Evolutionary conservation across 2,113 vertebrate genomes (phyloP).

Genomic region (Helogale parvula): DNA sequence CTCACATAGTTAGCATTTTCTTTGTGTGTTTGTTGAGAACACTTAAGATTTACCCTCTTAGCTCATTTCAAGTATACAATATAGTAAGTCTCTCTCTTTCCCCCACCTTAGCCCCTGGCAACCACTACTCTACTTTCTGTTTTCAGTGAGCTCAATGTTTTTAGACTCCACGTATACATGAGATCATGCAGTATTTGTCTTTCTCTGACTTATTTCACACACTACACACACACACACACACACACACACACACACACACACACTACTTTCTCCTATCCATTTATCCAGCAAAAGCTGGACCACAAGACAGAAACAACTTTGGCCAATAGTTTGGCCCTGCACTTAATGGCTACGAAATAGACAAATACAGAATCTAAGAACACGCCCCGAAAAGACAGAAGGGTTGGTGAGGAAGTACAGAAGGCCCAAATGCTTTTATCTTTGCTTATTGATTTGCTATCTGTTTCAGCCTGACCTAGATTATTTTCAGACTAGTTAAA

Average conservation of each 20-base stretch:
- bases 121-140: not conserved
- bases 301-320: not conserved
- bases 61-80: not conserved
- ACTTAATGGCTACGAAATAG: not conserved
- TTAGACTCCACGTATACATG: not conserved
- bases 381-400: not conserved
- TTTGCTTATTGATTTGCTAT: conserved; percentile 45
- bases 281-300: not conserved
- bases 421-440: conserved; percentile 1
- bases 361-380: not conserved
- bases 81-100: not conserved
- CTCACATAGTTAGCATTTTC: not conserved
- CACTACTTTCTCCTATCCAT: not conserved
- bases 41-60: not conserved
- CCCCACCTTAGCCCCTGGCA: not conserved
- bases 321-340: not conserved
- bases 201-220: not conserved
- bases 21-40: not conserved
- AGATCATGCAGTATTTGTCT: not conserved
- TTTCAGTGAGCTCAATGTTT: not conserved
- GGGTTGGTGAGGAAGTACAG: not conserved
- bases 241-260: not conserved
- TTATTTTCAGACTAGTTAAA: conserved; percentile 44
- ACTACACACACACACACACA: not conserved
- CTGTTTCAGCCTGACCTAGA: not conserved